Conservation (phyloP, 2,888 invertebrate genomes). For the Ethmia dodecea region DNA sequence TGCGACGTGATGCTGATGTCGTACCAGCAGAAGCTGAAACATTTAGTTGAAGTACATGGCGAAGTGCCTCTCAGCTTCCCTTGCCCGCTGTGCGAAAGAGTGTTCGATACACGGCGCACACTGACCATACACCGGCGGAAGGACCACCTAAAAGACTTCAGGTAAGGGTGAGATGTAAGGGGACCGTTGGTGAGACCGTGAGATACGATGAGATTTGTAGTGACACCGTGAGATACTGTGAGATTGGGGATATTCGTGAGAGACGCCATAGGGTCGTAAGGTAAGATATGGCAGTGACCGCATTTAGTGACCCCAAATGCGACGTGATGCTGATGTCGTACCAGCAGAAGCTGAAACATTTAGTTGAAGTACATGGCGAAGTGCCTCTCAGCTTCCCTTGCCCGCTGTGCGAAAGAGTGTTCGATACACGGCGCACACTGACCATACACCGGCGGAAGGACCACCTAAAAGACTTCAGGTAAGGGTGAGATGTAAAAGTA, state of each 20-base stretch:
- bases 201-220: no score
- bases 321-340: conserved; percentile 61
- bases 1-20: conserved; percentile 63
- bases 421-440: conserved; percentile 47
- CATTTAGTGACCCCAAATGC: conserved; percentile 64
- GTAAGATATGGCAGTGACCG: no score
- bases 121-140: conserved; percentile 59
- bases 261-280: no score
- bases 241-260: no score
- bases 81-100: conserved; percentile 50
- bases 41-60: conserved; percentile 58
- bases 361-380: conserved; percentile 60
- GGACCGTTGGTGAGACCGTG: no score
- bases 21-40: conserved; percentile 62
- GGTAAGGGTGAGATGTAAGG: no score
- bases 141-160: conserved; percentile 60
- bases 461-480: conserved; percentile 64
- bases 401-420: conserved; percentile 49
- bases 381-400: conserved; percentile 53
- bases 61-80: conserved; percentile 53
- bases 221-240: no score
- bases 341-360: conserved; percentile 60
- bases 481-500: no score
- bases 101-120: conserved; percentile 50
- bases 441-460: conserved; percentile 61